Conservation (phyloP, 2,797 vertebrate genomes). For the Tragelaphus eurycerus region DNA sequence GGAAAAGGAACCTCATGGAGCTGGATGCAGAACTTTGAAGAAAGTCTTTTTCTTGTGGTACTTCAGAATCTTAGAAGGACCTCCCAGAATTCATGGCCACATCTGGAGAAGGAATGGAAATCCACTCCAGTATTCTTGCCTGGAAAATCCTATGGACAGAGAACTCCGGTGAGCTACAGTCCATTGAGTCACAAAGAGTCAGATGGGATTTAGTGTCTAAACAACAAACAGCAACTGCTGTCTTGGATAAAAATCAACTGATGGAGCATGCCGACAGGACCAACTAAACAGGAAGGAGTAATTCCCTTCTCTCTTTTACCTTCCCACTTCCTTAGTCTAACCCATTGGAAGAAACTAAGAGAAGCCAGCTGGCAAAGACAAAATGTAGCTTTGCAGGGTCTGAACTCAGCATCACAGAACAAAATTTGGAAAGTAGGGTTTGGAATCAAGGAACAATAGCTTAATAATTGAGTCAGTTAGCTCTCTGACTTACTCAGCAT, state of each 20-base stretch:
- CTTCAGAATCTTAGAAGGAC: background rate
- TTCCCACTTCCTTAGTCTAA: background rate
- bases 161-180: fast-evolving
- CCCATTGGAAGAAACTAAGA: background rate
- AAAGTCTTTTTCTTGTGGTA: background rate
- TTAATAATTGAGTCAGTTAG: background rate
- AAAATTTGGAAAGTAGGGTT: background rate
- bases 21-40: background rate
- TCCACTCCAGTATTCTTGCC: background rate
- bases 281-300: background rate
- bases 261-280: background rate
- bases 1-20: background rate
- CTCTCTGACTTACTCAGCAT: background rate
- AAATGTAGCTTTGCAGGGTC: background rate
- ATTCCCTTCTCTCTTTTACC: background rate
- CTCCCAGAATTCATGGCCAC: background rate
- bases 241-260: background rate
- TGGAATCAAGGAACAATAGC: background rate
- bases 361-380: background rate
- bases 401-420: background rate
- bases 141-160: background rate
- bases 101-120: background rate
- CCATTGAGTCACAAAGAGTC: background rate
- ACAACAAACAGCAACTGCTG: background rate
- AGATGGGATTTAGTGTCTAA: background rate